Base-by-base conservation (phyloP, 2,113 vertebrate genomes). In the Plotosus lineatus region DNA sequence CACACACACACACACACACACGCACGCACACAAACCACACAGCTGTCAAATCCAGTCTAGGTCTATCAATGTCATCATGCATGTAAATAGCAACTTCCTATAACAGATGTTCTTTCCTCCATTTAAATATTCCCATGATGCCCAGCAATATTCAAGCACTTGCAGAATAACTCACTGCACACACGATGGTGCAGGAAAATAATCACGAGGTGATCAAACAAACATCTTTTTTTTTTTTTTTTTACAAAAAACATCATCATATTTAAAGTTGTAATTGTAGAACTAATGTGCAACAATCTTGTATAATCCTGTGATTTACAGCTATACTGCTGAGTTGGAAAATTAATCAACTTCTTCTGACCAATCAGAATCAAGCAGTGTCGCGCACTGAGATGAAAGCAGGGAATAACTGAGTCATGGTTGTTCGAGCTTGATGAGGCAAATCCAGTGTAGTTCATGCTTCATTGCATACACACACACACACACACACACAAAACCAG, bases 401-500 rank as follows among this genome's bases (percentile, higher is more conserved):
- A 3, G 17, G 12, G 61, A 66, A 9, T 38, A 6, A 61, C n/a
- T 21, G 33, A 55, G 26, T 68, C 31, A 23, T 21, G 36, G 36
- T 40, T n/a, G 21, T 68, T 28, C 46, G 4, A 46, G 15, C 75
- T 31, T 23, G 63, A 71, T 23, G 10, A 44, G 65, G 50, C 77
- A 77, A 77, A 48, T 10, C 14, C 38, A 53, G 73, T 55, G n/a
- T 6, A 31, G 21, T 50, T 69, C 56, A 14, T 44, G 65, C 77
- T 71, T 53, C 65, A 69, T n/a, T 56, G 63, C 23, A 56, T 19
- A 53, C 55, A 61, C 56, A 31, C 75, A 58, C 31, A 61, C 40
- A 46, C 75, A 72, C 38, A 68, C 63, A 78, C 73, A 72, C 33
- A 65, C 65, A 71, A 44, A 51, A 6, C 26, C 56, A 61, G 75